Evolutionary conservation across 1,140 invertebrate species (phyloP), one percentile per base, ranked within the genome.

Genomic region (Intoshia linei): DNA sequence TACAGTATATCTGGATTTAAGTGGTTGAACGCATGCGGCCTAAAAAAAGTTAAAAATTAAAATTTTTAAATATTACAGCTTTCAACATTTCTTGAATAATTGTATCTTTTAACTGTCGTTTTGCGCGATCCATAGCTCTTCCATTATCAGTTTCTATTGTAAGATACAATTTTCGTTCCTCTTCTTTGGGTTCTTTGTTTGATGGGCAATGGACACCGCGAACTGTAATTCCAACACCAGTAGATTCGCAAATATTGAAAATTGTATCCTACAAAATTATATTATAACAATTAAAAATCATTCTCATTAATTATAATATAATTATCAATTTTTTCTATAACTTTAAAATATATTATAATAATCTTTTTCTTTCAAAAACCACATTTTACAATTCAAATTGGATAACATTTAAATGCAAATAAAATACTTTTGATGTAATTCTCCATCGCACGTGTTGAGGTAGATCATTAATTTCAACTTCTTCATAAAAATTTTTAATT

Each of bases 381-480:
- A n/a, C n/a, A n/a, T n/a, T n/a, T n/a, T n/a, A n/a, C n/a, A n/a
- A n/a, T n/a, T n/a, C n/a, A n/a, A n/a, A n/a, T n/a, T n/a, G n/a
- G n/a, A n/a, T n/a, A n/a, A n/a, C n/a, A n/a, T n/a, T n/a, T n/a
- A 13, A 20, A 22, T 29, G n/a, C 11, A 37, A 15, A 24, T 25
- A 18, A 34, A 42, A 48, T 49, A 72, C 71, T 66, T 84, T 87
- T 34, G 77, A 87, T 1, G 84, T 93, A n/a, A 95, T 77, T 42
- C 78, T 67, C 79, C 83, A 93, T 39, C 87, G 64, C 0, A 84
- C 83, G 54, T 90, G 83, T 46, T 98, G 87, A 17, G 87, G 90
- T 60, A 98, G 95, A 56, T 98, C 87, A 50, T 98, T 98, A 45
- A 98, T 98, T 59, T 98, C 90, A 35, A 98, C 63, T 55, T 98